Base-by-base conservation (phyloP, 1,140 invertebrate species). In the Heliconius hermathena region DNA sequence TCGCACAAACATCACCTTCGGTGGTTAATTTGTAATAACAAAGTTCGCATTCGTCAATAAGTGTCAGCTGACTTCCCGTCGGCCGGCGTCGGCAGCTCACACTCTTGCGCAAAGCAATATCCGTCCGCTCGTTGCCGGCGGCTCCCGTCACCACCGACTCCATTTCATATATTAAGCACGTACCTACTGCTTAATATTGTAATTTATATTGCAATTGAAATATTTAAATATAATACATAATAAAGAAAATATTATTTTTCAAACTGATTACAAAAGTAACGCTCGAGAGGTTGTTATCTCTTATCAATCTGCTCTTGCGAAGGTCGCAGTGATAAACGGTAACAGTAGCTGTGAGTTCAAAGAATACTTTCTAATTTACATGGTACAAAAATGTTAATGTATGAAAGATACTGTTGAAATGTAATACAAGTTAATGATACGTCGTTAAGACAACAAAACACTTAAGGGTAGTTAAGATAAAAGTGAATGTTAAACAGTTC, bases 251-350 rank as follows among this genome's bases (percentile, higher is more conserved):
- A 60, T 46, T 49, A 20, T 74, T 74, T 73, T 78, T n/a, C 38
- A 74, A 72, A 3, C 71, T 74, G 77, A 79, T 78, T 76, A 78
- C 36, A 74, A 54, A 54, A 66, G 70, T 36, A 46, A 46, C 77
- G 38, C 75, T 54, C 77, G 20, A 70, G 73, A 77, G 80, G 46
- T 79, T 83, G 88, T 90, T 94, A 94, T 94, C 93, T 91, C 84
- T 93, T 93, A 94, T 93, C 92, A 93, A 92, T 88, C 87, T 92
- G 89, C 89, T 93, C 91, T 91, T 89, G 88, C 83, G 88, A 94
- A 94, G 92, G 93, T 92, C 91, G 87, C 74, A 46, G 81, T 88
- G 93, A 94, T 94, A 94, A 87, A 82, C 83, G 78, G 80, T 74
- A 66, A 74, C 74, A 33, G 70, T 80, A 60, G 73, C 80, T 73